These are phyloP conservation scores for Lagenorhynchus albirostris DNA, from an alignment of 2,113 vertebrate species.

Conservation along the genomic window DNA sequence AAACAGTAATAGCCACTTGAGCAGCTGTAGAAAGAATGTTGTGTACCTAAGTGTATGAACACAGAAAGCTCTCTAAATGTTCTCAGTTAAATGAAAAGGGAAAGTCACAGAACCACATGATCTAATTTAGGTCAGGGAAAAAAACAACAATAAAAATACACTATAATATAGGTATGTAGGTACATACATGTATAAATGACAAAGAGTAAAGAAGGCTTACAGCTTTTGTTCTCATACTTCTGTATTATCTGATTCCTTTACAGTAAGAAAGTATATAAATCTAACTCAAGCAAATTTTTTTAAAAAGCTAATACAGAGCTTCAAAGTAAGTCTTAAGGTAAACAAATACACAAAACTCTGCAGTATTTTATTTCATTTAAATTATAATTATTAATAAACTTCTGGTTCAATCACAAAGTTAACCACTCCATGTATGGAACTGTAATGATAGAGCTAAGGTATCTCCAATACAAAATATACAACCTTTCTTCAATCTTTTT, in stretches of 20 bases:
- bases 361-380: constrained; percentile 1
- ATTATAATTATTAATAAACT: constrained; percentile 27
- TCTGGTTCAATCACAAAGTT: constrained; percentile 16
- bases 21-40: neutral
- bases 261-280: neutral
- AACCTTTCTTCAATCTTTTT: neutral
- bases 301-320: neutral
- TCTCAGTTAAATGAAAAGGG: neutral
- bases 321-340: neutral
- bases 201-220: neutral
- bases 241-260: neutral
- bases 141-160: neutral
- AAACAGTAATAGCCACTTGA: neutral
- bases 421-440: neutral
- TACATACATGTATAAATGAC: neutral
- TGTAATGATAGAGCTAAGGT: neutral
- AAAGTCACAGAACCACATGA: neutral
- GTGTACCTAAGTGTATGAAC: neutral
- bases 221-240: neutral
- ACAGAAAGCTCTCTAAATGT: neutral
- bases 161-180: neutral
- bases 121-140: neutral
- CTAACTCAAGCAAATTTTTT: neutral
- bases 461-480: neutral
- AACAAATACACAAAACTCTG: neutral